Percentiles rank a stretch among this genome's conserved stretches.
phyloP scores from a whole-genome alignment of 2,797 vertebrate species.

The Neostethus bicornis region DNA sequence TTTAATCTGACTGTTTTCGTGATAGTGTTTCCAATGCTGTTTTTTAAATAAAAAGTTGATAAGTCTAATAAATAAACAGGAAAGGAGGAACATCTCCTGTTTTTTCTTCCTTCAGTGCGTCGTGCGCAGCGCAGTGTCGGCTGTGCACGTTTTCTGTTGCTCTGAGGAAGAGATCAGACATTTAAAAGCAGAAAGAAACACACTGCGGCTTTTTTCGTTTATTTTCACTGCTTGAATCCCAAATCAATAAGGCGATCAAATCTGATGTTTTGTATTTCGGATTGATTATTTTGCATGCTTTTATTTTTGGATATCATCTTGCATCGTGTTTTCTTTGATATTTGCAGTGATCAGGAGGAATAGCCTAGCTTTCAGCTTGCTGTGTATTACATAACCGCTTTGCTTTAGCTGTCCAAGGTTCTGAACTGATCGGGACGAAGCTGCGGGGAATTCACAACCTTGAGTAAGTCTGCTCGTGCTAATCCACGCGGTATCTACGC shows the following conservation, averaged over 20 bases:
- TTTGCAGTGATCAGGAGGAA: conserved; percentile 37
- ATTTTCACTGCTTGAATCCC: conserved; percentile 26
- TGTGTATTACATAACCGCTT: conserved; percentile 76
- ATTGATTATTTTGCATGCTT: conserved; percentile 44
- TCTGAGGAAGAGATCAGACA: conserved; percentile 20
- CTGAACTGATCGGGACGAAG: conserved; percentile 69
- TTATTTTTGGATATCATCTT: conserved; percentile 26
- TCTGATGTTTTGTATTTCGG: conserved; percentile 42
- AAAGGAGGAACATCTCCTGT: conserved; percentile 47
- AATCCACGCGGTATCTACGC: conserved; percentile 37
- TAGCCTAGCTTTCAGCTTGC: conserved; percentile 40
- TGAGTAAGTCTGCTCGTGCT: conserved; percentile 71
- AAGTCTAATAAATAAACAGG: conserved; percentile 21
- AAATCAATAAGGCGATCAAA: conserved; percentile 28
- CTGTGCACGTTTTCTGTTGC: conserved; percentile 56
- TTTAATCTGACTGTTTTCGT: too few relatives aligned
- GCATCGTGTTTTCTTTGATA: conserved; percentile 13
- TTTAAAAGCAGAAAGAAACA: conserved; percentile 7
- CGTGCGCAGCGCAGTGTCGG: conserved; percentile 49
- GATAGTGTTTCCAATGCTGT: too few relatives aligned
- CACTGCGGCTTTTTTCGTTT: conserved; percentile 31
- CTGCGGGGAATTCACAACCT: conserved; percentile 63
- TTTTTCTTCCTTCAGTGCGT: conserved; percentile 36
- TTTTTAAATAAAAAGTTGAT: too few relatives aligned
- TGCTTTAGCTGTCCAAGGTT: conserved; percentile 77